Evolutionary conservation across 2,797 vertebrate species (phyloP), one percentile per base, ranked within the genome.

Genomic region (Arctocebus calabarensis): DNA sequence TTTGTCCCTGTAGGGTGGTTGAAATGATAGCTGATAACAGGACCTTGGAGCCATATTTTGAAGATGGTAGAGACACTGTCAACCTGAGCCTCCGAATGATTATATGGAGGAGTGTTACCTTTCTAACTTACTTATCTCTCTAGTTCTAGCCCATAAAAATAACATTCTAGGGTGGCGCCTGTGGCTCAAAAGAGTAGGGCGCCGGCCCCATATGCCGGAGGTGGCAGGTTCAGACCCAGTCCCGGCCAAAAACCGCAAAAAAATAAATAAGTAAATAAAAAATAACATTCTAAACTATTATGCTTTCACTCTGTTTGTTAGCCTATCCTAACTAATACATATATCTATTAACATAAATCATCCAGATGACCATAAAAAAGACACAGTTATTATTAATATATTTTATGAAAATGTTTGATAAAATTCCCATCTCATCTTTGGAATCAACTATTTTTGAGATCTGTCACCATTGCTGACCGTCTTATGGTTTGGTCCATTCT

Each of bases 361-460:
- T 27, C 55, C 0, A 91, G 12, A 32, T 71, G 13, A 40, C 8
- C 81, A 78, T 57, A 37, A 73, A 90, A 84, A 48, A 75, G 4
- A 66, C 2, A 37, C 7, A 81, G 32, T 62, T 66, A 45, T 74
- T 78, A 62, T 62, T 79, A 74, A 66, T 55, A 92, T 25, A 66
- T 59, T 81, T 17, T 73, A 40, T 45, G 84, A 61, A 78, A 55
- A 0, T 32, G 48, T 48, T 88, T 92, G 19, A 75, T 81, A 68
- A 85, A 90, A 78, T 93, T 91, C 34, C 78, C 66, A 37, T 74
- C n/a, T 94, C 9, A 34, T 68, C 48, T 64, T 70, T 40, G 29
- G 1, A 52, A 27, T 70, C 75, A 75, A 34, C 29, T 84, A 29
- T 22, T 73, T 75, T 48, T 88, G 14, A 66, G 32, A 4, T 64